Conservation (phyloP, 2,888 invertebrate species). For the Ectemnius cavifrons region DNA sequence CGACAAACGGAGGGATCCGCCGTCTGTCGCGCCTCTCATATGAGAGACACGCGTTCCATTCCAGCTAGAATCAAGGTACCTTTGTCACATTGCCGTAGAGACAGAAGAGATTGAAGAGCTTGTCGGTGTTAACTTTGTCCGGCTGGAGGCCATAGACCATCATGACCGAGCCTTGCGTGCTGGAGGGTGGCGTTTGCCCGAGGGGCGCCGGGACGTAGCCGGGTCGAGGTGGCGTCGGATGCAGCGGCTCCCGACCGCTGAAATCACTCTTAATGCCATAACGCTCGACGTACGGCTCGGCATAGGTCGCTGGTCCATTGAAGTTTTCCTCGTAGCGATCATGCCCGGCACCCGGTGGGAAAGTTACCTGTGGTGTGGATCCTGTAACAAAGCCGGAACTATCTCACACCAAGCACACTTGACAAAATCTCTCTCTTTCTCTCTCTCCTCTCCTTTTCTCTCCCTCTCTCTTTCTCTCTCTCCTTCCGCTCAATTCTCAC, state of each 20-base stretch:
- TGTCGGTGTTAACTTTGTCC: conserved; percentile 95
- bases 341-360: conserved; percentile 72
- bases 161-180: conserved; percentile 90
- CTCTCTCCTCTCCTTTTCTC: no score
- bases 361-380: conserved; percentile 72
- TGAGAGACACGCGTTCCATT: no score
- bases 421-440: no score
- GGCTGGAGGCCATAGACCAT: conserved; percentile 99
- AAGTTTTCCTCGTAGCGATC: conserved; percentile 76
- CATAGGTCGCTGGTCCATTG: conserved; percentile 75
- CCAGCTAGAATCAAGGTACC: conserved; percentile 79
- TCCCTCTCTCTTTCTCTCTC: no score
- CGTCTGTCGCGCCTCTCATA: no score
- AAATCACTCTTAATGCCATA: conserved; percentile 75
- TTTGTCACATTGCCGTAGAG: conserved; percentile 98
- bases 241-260: conserved; percentile 74
- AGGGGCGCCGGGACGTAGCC: conserved; percentile 74
- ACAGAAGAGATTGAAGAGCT: conserved; percentile 98
- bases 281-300: conserved; percentile 76
- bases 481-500: no score
- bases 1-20: no score
- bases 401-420: neutral
- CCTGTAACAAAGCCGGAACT: conserved; percentile 54
- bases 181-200: conserved; percentile 74
- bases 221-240: conserved; percentile 75